Evolutionary conservation across 2,888 invertebrate species (phyloP), one percentile per base, ranked within the genome.

Genomic region (Drosophila robusta): DNA sequence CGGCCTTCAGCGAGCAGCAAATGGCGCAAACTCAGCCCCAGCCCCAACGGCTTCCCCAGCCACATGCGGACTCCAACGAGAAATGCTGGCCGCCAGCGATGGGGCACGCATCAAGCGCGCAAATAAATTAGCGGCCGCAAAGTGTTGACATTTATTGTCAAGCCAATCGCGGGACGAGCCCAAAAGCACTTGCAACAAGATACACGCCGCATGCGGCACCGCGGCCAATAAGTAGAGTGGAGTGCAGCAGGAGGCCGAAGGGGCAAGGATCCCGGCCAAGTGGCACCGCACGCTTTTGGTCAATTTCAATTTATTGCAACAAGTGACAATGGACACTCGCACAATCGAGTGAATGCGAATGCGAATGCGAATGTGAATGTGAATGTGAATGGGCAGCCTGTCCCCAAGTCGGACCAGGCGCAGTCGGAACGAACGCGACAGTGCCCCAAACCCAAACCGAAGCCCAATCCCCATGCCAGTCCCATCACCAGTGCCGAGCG

Each of bases 81-180:
- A 57, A 54, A 54, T 62, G 50, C 50, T 51, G 73, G 46, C 73
- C 74, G 62, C 67, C 75, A 50, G 67, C 67, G 72, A 45, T 75
- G 75, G 73, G 64, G 73, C 76, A 74, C 74, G 78, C 78, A 78
- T 79, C 73, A 52, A 62, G 79, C 82, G 75, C 66, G 78, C 80
- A 85, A 89, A 87, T 89, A 90, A 90, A 90, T 90, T 90, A 89
- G 83, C 86, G 69, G 64, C 73, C 78, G 70, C 76, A 78, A 81
- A 83, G 82, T 90, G 90, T 83, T 90, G 90, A 90, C 90, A 86
- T 88, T 90, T 89, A 89, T 90, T 89, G 90, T 88, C 86, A 86
- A 76, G 62, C 67, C 80, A 52, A 80, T 68, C 63, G 41, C 29
- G 32, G 29, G 54, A 44, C 45, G 51, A 24, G 50, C 70, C 76